phyloP scores from a whole-genome alignment of 2,113 vertebrate genomes.

The Heterotis niloticus region DNA sequence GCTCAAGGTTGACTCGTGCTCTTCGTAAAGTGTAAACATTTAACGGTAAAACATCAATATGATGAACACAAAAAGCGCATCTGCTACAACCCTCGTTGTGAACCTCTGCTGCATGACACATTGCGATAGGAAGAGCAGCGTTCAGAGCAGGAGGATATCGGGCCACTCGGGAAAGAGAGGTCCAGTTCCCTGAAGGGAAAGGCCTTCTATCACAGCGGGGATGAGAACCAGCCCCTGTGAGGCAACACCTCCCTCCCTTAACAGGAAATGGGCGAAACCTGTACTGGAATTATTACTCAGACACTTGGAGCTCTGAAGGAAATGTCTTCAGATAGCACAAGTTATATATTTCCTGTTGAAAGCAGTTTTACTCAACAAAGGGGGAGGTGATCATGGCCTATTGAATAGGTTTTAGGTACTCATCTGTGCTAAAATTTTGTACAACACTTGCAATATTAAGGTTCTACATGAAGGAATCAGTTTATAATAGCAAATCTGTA shows the following conservation, averaged over 20 bases:
- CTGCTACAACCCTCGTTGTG: no score
- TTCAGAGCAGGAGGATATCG: slow-evolving; percentile 18
- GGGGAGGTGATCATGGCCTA: slow-evolving; percentile 52
- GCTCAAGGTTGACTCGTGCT: no score
- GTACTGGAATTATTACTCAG: slow-evolving; percentile 75
- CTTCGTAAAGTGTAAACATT: no score
- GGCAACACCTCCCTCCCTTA: slow-evolving; percentile 65
- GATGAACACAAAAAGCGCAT: no score
- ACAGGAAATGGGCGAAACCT: slow-evolving; percentile 91
- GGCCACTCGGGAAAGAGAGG: neutral
- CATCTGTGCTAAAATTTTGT: neutral
- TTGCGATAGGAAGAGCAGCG: neutral
- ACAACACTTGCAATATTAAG: neutral
- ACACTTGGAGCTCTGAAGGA: slow-evolving; percentile 78
- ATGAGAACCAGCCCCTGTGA: slow-evolving; percentile 47
- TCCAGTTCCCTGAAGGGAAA: neutral
- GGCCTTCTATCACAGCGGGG: slow-evolving; percentile 36
- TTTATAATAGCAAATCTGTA: no score
- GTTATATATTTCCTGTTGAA: slow-evolving; percentile 90
- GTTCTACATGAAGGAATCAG: slow-evolving; percentile 9
- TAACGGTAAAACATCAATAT: no score
- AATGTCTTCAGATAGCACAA: slow-evolving; percentile 84
- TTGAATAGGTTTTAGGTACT: neutral
- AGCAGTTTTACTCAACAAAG: slow-evolving; percentile 63
- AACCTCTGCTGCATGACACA: neutral